Base-by-base conservation (phyloP, 2,797 vertebrate genomes). In the Coregonus ussuriensis region DNA sequence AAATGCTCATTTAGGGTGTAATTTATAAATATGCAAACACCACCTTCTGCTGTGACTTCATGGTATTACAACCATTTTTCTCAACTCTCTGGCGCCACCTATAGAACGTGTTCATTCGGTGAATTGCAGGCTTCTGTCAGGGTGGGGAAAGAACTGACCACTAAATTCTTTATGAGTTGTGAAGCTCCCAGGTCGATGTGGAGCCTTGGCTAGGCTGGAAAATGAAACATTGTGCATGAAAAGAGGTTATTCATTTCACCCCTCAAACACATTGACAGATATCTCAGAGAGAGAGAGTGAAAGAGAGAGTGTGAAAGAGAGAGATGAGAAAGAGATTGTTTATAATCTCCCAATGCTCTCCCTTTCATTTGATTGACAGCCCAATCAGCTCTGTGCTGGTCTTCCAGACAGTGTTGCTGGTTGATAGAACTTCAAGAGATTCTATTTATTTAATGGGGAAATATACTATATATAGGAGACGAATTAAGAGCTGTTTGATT, bases 361-460 rank as follows among this genome's bases (percentile, higher is more conserved):
- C 13, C 11, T 68, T 35, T 67, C 31, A 62, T 69, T 47, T 73
- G 72, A 73, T 31, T 74, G 78, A 76, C 74, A 53, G 54, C 35
- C 54, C 84, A 79, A 78, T 83, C 82, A 81, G 63, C 37, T 56
- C 67, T 65, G 63, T 77, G 69, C 77, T 71, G 41, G 47, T 56
- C 71, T 66, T 71, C 74, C 72, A 78, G 72, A 16, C 59, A 15
- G 21, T 83, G 84, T 83, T 84, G 79, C 81, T 76, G 79, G 79
- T 79, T 35, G 76, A 83, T 81, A 83, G 51, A 79, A 75, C 74
- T 77, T 74, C 74, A 37, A 81, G 74, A 74, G 76, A 72, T 31
- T 29, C 2, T n/a, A 15, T 56, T 37, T 33, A 31, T 18, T 66
- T 25, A 41, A 29, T 5, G 53, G 25, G 31, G 41, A n/a, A 4